These are phyloP conservation scores for Anarrhichthys ocellatus DNA, from an alignment of 2,113 vertebrate species.

Conservation along the genomic window DNA sequence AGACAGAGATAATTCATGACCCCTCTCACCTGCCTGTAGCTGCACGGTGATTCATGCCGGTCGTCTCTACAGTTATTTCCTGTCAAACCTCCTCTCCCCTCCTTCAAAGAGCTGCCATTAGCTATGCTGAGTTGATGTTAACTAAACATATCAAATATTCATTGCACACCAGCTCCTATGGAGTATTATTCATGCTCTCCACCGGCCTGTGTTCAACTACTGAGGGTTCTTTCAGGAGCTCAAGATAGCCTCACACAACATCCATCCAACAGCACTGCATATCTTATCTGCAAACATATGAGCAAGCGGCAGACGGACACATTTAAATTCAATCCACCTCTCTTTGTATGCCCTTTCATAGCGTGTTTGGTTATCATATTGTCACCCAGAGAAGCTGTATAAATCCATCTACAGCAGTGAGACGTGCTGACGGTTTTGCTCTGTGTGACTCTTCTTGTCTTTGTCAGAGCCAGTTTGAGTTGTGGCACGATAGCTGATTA, in stretches of 20 bases:
- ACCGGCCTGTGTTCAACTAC: not conserved
- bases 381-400: not conserved
- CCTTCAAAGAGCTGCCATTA: conserved; percentile 49
- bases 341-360: not conserved
- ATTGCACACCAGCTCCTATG: conserved; percentile 16
- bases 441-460: not conserved
- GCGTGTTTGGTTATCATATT: not conserved
- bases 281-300: conserved; percentile 10
- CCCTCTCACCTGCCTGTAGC: not conserved
- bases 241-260: not conserved
- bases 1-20: not conserved
- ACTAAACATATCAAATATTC: conserved; percentile 71
- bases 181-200: conserved; percentile 29
- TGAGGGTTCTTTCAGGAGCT: conserved; percentile 2
- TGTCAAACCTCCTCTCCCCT: conserved; percentile 47
- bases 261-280: not conserved
- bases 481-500: conserved; percentile 42
- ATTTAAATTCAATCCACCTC: conserved; percentile 12
- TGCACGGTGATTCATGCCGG: conserved; percentile 27
- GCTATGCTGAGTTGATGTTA: conserved; percentile 38
- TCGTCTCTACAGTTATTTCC: conserved; percentile 14
- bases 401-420: not conserved
- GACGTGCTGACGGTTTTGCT: not conserved
- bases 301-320: not conserved
- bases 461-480: not conserved